Base-by-base conservation (phyloP, 2,797 vertebrate species). In the Galagoides demidoff region DNA sequence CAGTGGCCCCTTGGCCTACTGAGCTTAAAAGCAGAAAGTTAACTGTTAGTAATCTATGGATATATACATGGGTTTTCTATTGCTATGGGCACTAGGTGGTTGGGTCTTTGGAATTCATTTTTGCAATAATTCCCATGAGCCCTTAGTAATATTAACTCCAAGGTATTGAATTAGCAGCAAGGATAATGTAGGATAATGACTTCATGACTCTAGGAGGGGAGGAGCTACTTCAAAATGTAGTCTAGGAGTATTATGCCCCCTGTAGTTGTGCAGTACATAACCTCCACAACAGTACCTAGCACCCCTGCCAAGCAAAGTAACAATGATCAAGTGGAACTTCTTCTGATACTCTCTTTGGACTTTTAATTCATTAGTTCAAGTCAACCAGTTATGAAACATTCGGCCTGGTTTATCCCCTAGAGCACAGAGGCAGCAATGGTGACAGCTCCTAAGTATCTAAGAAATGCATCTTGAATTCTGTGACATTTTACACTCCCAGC, bases 401-500 rank as follows among this genome's bases (percentile, higher is more conserved):
- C 12, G 1, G 37, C 0, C 71, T 1, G 22, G 8, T 89, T 66
- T 96, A 61, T 88, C 63, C 37, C 96, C 13, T 43, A 16, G 66
- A 96, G 87, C 83, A 95, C 81, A 5, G 22, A 97, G 86, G 37
- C 78, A 89, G 92, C 85, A 90, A 27, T 59, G 73, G 55, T 85
- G 96, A 97, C 92, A 98, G 87, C 59, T 93, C 76, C 84, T 87
- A 92, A 96, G 83, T 95, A 97, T 63, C 63, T 96, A 98, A 98
- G 96, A 97, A 98, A 97, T 85, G 86, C 91, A 64, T 92, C 76
- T 89, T 79, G 96, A 96, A 43, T 92, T 76, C 92, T 91, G 74
- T 95, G 97, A 96, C 95, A 96, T 96, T 98, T 98, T 97, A 73
- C 96, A 96, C 97, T 97, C 97, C 98, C 96, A 94, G 95, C 96